Evolutionary conservation across 2,888 invertebrate species (phyloP), one percentile per base, ranked within the genome.

Genomic region (Chymomyza amoena): DNA sequence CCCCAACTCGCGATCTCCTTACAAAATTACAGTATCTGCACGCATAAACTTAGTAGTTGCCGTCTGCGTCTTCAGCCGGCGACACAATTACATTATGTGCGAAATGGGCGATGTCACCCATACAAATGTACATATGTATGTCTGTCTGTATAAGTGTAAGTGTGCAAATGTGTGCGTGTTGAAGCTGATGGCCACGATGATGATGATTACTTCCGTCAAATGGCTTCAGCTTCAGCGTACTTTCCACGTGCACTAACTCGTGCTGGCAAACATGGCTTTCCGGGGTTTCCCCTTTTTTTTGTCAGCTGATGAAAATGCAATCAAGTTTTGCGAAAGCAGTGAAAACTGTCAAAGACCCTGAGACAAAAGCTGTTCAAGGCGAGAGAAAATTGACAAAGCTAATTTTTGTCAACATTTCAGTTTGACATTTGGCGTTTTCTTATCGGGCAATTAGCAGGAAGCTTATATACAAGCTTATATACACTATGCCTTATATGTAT

Each of bases 191-290:
- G 7, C 32, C 7, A 32, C 32, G 32, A 32, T 32, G 32, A 32
- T 72, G 82, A 77, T 77, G 79, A 81, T 81, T 81, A 81, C 78
- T 81, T 84, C 81, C 79, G 79, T 68, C 72, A 68, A 70, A 18
- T 51, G 32, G 13, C 32, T 15, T 54, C 18, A 16, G 20, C 65
- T 32, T 6, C 66, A 66, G 57, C 67, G 61, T 68, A 73, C 72
- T 78, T 69, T 66, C 60, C 66, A 61, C 57, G 66, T 59, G 70
- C 64, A 25, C 13, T 71, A 68, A 66, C 61, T 45, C 45, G 54
- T 57, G 62, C 51, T 45, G 60, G 36, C 62, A 32, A 71, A 66
- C 64, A 66, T 62, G 1, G 15, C 54, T 54, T 20, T 9, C 10
- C 54, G 16, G 54, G 7, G 18, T 20, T 20, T 54, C 54, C 54